These are phyloP conservation scores for Protomyctophum bolini DNA, from an alignment of 2,113 vertebrate species.

Conservation along the genomic window DNA sequence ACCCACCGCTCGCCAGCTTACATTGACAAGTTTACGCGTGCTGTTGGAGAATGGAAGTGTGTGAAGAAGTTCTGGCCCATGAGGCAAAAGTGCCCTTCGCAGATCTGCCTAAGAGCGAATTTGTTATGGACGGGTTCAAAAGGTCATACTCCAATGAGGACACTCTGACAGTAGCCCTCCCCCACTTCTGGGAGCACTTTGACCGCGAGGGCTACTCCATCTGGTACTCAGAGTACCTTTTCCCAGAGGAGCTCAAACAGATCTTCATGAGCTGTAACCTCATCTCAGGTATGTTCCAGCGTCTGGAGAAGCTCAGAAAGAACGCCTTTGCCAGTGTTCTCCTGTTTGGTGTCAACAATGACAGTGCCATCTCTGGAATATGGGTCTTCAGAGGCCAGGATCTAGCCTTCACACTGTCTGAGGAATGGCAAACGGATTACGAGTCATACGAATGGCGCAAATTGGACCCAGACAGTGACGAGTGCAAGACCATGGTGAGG, in stretches of 20 bases:
- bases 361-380: slow-evolving; percentile 88
- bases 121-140: slow-evolving; percentile 92
- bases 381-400: slow-evolving; percentile 94
- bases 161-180: slow-evolving; percentile 86
- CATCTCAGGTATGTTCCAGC: slow-evolving; percentile 95
- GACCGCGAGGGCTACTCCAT: slow-evolving; percentile 90
- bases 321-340: slow-evolving; percentile 89
- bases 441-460: slow-evolving; percentile 92
- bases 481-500: slow-evolving; percentile 88
- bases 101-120: slow-evolving; percentile 88
- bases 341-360: slow-evolving; percentile 86
- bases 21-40: slow-evolving; percentile 6
- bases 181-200: slow-evolving; percentile 90
- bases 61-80: slow-evolving; percentile 87
- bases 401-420: slow-evolving; percentile 85
- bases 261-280: slow-evolving; percentile 97
- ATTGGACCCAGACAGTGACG: slow-evolving; percentile 84
- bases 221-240: slow-evolving; percentile 90
- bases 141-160: slow-evolving; percentile 93
- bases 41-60: slow-evolving; percentile 86
- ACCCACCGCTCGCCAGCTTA: too few relatives aligned
- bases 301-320: slow-evolving; percentile 90
- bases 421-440: slow-evolving; percentile 91
- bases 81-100: slow-evolving; percentile 91
- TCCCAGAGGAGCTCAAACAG: slow-evolving; percentile 83